Conservation (phyloP, 2,888 invertebrate species). For the Diploptera punctata region DNA sequence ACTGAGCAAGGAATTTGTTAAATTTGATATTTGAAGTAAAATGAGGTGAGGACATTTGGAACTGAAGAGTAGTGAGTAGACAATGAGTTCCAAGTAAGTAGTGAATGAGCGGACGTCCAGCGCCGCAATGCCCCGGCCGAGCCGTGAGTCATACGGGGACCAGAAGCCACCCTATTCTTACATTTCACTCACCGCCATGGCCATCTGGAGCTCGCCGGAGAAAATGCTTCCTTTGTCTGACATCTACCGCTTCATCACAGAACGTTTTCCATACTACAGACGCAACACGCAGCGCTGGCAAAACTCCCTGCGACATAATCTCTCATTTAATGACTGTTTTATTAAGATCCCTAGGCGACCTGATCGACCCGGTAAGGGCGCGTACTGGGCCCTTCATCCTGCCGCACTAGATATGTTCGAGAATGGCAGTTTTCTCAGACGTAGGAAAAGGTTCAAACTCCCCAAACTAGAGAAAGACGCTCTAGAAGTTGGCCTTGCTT, state of each 20-base stretch:
- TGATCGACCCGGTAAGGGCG: conserved; percentile 83
- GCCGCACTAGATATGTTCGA: conserved; percentile 85
- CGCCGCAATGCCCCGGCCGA: conserved; percentile 88
- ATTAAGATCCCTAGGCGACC: conserved; percentile 86
- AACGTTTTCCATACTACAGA: conserved; percentile 85
- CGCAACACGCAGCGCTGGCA: conserved; percentile 83
- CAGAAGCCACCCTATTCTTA: conserved; percentile 99
- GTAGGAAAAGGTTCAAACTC: conserved; percentile 84
- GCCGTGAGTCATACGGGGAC: conserved; percentile 96
- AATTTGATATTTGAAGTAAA: too few relatives aligned
- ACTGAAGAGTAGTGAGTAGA: too few relatives aligned
- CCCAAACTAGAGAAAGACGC: conserved; percentile 72
- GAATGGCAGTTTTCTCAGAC: conserved; percentile 81
- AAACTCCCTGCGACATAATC: conserved; percentile 84
- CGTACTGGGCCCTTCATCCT: conserved; percentile 84
- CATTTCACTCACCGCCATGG: conserved; percentile 99
- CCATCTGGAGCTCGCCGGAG: conserved; percentile 96
- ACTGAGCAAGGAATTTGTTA: too few relatives aligned
- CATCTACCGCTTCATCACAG: conserved; percentile 94
- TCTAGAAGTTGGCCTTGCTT: conserved; percentile 51
- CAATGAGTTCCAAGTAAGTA: too few relatives aligned
- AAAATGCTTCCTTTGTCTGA: conserved; percentile 85
- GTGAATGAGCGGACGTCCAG: not conserved
- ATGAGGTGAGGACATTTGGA: too few relatives aligned
- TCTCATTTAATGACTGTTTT: conserved; percentile 96